Conservation (phyloP, 2,113 vertebrate genomes). For the Kobus ellipsiprymnus region DNA sequence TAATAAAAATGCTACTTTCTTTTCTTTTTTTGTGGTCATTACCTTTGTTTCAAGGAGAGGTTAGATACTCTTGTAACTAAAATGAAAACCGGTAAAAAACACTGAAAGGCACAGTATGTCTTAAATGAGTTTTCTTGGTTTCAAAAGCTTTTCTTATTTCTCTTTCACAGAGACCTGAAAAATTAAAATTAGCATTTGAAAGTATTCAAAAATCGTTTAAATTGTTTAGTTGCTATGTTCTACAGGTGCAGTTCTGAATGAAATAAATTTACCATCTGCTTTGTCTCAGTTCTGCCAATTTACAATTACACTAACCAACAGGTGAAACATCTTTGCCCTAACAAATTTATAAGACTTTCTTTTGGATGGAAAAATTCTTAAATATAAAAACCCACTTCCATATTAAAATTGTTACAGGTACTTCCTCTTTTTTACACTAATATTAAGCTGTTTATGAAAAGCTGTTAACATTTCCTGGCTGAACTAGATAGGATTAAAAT, state of each 20-base stretch:
- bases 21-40: slow-evolving; percentile 83
- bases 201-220: slow-evolving; percentile 80
- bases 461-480: not conserved
- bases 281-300: not conserved
- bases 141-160: slow-evolving; percentile 87
- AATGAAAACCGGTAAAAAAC: slow-evolving; percentile 79
- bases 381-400: slow-evolving; percentile 27
- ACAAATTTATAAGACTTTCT: not conserved
- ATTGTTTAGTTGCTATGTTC: slow-evolving; percentile 67
- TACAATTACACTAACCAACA: not conserved
- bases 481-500: slow-evolving; percentile 1
- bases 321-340: not conserved
- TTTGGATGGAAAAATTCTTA: not conserved
- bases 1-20: slow-evolving; percentile 84
- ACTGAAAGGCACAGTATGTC: slow-evolving; percentile 78
- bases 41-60: slow-evolving; percentile 77
- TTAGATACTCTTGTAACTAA: slow-evolving; percentile 75
- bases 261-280: slow-evolving; percentile 49
- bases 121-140: slow-evolving; percentile 86
- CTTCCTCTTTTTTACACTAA: not conserved
- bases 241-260: slow-evolving; percentile 77
- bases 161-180: slow-evolving; percentile 79
- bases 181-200: slow-evolving; percentile 88
- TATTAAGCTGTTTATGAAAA: not conserved
- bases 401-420: slow-evolving; percentile 14